phyloP scores from a whole-genome alignment of 2,797 vertebrate species.

The Serranus cabrilla region DNA sequence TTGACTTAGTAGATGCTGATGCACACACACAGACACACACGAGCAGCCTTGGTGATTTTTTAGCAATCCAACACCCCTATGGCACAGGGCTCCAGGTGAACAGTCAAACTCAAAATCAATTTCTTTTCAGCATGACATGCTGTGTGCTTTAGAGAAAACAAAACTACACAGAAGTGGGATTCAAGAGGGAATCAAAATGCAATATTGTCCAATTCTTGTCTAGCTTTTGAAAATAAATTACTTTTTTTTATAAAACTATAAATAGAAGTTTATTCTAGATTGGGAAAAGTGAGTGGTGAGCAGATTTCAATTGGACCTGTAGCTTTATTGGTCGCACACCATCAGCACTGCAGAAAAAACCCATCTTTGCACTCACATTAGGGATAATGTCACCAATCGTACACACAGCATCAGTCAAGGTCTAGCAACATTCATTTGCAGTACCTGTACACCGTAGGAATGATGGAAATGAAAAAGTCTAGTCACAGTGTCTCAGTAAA shows the following conservation, averaged over 20 bases:
- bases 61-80: background rate
- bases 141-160: slow-evolving; percentile 1
- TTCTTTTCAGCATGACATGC: background rate
- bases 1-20: slow-evolving; percentile 21
- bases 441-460: background rate
- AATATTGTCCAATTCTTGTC: too few relatives aligned
- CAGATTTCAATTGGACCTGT: slow-evolving; percentile 4
- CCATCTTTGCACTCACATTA: background rate
- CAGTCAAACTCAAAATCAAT: background rate
- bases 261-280: too few relatives aligned
- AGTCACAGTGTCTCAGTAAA: slow-evolving; percentile 7
- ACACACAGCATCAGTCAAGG: background rate
- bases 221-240: too few relatives aligned
- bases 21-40: background rate
- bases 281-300: too few relatives aligned
- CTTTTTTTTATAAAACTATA: too few relatives aligned
- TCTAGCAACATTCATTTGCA: background rate
- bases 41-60: background rate
- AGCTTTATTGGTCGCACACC: background rate
- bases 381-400: background rate
- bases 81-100: background rate
- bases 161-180: background rate
- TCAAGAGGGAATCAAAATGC: background rate
- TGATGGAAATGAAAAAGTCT: background rate
- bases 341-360: background rate